phyloP scores from a whole-genome alignment of 2,797 vertebrate species.

The Distichodus sexfasciatus region DNA sequence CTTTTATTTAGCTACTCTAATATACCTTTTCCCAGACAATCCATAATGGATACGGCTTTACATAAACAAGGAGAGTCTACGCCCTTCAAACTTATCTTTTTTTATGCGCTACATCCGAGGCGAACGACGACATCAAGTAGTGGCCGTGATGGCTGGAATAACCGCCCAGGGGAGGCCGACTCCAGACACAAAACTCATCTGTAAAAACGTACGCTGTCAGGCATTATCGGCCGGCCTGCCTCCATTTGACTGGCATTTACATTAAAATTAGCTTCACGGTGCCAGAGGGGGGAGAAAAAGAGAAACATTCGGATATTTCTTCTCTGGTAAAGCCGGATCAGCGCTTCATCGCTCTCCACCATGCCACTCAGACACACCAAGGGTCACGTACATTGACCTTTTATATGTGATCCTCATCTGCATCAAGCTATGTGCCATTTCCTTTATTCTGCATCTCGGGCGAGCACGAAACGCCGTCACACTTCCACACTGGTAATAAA shows the following conservation, averaged over 20 bases:
- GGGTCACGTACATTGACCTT: constrained; percentile 33
- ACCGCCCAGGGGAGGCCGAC: constrained; percentile 31
- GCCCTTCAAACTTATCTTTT: constrained; percentile 34
- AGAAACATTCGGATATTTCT: constrained; percentile 31
- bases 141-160: constrained; percentile 33
- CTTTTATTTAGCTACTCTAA: constrained; percentile 35
- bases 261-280: constrained; percentile 61
- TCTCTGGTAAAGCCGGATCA: constrained; percentile 50
- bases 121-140: constrained; percentile 51
- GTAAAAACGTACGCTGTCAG: constrained; percentile 55
- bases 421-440: constrained; percentile 33
- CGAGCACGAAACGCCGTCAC: constrained; percentile 6
- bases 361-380: constrained; percentile 26
- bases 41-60: constrained; percentile 28
- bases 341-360: constrained; percentile 37
- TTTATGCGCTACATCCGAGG: constrained; percentile 32
- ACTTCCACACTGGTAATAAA: constrained; percentile 9
- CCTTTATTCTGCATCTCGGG: constrained; percentile 41
- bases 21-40: constrained; percentile 32
- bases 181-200: constrained; percentile 45
- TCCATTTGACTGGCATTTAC: constrained; percentile 63
- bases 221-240: constrained; percentile 41
- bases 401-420: constrained; percentile 23
- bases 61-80: constrained; percentile 25
- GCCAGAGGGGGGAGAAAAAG: constrained; percentile 16